A percentile compares a stretch with the other conserved stretches of the same genome.
Evolutionary conservation across 2,113 vertebrate genomes (phyloP).

Genomic region (Callopanchax toddi): DNA sequence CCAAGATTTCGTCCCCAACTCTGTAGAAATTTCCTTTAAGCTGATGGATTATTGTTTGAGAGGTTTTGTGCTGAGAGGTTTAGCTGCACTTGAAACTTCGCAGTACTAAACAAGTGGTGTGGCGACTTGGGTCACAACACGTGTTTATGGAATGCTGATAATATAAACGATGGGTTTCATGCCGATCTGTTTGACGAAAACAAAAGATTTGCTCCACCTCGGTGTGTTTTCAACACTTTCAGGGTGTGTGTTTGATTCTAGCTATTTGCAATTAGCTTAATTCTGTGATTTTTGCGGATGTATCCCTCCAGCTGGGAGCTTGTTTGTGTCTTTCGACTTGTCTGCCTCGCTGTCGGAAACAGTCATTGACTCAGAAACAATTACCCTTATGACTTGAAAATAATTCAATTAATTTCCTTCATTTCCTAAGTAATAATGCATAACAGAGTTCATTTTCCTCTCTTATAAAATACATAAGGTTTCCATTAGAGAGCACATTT

Average conservation of each 20-base stretch:
- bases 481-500: conserved; percentile 34
- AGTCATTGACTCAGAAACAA: conserved; percentile 81
- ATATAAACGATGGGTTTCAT: conserved; percentile 35
- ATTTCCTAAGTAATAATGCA: conserved; percentile 80
- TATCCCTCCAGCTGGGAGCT: conserved; percentile 68
- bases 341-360: conserved; percentile 64
- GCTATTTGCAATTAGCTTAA: conserved; percentile 64
- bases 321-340: conserved; percentile 71
- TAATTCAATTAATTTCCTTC: conserved; percentile 82
- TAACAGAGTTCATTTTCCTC: conserved; percentile 51
- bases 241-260: conserved; percentile 58
- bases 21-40: conserved; percentile 33
- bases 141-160: conserved; percentile 22
- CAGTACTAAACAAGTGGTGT: not conserved
- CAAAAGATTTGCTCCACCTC: conserved; percentile 4
- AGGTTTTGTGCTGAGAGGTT: conserved; percentile 2
- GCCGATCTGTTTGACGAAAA: conserved; percentile 32
- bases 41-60: conserved; percentile 53
- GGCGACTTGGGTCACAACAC: not conserved
- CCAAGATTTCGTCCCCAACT: conserved; percentile 52
- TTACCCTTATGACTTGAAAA: conserved; percentile 80
- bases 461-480: conserved; percentile 40
- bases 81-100: conserved; percentile 14
- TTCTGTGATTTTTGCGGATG: conserved; percentile 58
- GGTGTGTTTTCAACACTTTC: conserved; percentile 24